Evolutionary conservation across 2,113 vertebrate species (phyloP).

Genomic region (Oceanodroma tethys): DNA sequence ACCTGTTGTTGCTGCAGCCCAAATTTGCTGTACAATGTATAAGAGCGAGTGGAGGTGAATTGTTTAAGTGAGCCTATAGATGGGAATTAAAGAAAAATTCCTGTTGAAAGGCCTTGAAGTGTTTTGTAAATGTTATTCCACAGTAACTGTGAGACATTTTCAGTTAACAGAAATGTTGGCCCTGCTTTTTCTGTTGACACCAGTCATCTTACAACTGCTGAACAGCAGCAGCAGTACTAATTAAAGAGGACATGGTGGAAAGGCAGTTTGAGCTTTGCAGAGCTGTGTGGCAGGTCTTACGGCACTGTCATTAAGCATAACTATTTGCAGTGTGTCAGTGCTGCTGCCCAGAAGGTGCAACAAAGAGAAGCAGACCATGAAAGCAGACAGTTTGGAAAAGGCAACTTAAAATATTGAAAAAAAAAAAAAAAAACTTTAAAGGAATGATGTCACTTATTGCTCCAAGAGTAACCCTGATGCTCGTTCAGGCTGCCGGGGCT

Average conservation of each 20-base stretch:
- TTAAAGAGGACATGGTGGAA: not conserved
- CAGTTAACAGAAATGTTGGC: not conserved
- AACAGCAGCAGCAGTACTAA: not conserved
- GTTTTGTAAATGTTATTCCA: not conserved
- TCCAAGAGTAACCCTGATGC: not conserved
- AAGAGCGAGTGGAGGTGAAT: not conserved
- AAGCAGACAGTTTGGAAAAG: not conserved
- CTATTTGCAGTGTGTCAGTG: not conserved
- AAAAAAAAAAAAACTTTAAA: too few relatives aligned
- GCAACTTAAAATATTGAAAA: too few relatives aligned
- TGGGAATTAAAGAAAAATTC: not conserved
- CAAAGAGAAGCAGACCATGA: not conserved
- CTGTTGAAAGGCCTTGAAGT: not conserved
- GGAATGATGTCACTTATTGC: not conserved
- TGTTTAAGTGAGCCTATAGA: not conserved
- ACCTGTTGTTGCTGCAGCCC: not conserved
- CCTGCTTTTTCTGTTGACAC: not conserved
- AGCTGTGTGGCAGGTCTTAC: fast-evolving
- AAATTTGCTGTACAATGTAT: not conserved
- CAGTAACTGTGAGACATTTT: not conserved
- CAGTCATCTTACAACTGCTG: not conserved
- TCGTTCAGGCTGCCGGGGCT: not conserved
- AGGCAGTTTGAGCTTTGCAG: not conserved
- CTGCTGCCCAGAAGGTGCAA: not conserved
- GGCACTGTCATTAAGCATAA: not conserved